Base-by-base conservation (phyloP, 1,140 invertebrate species). In the Lepidostoma basale region DNA sequence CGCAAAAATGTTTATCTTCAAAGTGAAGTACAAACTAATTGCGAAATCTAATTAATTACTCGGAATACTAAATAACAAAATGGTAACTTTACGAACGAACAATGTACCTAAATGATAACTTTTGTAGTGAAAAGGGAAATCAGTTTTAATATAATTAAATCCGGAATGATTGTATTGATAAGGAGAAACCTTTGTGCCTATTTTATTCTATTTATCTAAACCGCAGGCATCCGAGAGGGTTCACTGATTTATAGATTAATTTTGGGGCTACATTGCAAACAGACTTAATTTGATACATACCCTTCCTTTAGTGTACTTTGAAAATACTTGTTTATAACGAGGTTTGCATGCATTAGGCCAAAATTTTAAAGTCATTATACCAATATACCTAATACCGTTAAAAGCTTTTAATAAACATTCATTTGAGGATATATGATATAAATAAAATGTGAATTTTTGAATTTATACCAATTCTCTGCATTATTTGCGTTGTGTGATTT, bases 191-290 rank as follows among this genome's bases (percentile, higher is more conserved):
- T 66, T 56, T 56, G 56, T 60, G 28, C 26, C 56, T 49, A 62
- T 62, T 62, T 59, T 54, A 64, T 62, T 47, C 60, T 62, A 69
- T 64, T 64, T 64, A 69, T 45, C 47, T 56, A 44, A 58, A 63
- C 67, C 60, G 62, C 67, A 64, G 62, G 67, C 45, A 52, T 47
- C 45, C 16, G 16, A 52, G 66, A 25, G 66, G 52, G 62, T 64
- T 59, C 56, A 56, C 62, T 69, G 67, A 69, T 69, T 69, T 69
- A 69, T 69, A 69, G 67, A 69, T 69, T 69, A 63, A 69, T 69
- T 69, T 69, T 47, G 60, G 54, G 62, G 39, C 42, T 59, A 69
- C 59, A 45, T 59, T 64, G 67, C 54, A 63, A 68, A 62, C 66
- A 39, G 30, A 39, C 56, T 59, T 42, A 59, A 56, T 23, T 59